These are phyloP conservation scores for Psittacula echo DNA, from an alignment of 2,797 vertebrate species.

Conservation along the genomic window DNA sequence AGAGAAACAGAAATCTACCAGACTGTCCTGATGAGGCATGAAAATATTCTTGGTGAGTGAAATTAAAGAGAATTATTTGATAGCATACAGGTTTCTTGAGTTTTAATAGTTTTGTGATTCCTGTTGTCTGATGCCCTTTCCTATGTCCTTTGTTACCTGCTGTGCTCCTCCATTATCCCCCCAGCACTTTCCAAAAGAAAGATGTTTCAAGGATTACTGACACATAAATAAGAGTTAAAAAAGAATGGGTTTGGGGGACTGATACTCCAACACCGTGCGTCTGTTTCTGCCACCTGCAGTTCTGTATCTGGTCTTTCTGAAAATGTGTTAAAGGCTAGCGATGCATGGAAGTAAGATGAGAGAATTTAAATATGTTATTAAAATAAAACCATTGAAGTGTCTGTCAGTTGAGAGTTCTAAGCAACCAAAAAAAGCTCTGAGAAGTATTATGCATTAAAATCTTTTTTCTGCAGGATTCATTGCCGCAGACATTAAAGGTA, in stretches of 20 bases:
- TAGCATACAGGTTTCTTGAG: neutral
- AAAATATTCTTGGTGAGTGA: conserved; percentile 92
- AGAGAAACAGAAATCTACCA: conserved; percentile 98
- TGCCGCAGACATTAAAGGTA: conserved; percentile 97
- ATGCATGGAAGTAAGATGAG: neutral
- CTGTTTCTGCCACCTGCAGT: neutral
- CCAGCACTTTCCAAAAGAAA: neutral
- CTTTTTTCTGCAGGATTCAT: conserved; percentile 87
- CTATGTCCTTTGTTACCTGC: neutral
- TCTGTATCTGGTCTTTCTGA: neutral
- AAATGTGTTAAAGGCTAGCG: neutral
- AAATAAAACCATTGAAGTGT: neutral
- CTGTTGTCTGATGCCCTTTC: conserved; percentile 33
- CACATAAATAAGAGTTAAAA: neutral
- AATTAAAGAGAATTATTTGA: neutral
- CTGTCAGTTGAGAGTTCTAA: neutral
- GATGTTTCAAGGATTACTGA: neutral
- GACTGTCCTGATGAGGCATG: conserved; percentile 97
- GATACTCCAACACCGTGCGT: neutral
- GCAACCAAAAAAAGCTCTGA: neutral
- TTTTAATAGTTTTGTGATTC: neutral
- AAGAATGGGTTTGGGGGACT: neutral
- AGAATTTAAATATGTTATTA: neutral
- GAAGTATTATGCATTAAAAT: neutral
- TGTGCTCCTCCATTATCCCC: conserved; percentile 1